Conservation (phyloP, 2,797 vertebrate genomes). For the Chelonia mydas region DNA sequence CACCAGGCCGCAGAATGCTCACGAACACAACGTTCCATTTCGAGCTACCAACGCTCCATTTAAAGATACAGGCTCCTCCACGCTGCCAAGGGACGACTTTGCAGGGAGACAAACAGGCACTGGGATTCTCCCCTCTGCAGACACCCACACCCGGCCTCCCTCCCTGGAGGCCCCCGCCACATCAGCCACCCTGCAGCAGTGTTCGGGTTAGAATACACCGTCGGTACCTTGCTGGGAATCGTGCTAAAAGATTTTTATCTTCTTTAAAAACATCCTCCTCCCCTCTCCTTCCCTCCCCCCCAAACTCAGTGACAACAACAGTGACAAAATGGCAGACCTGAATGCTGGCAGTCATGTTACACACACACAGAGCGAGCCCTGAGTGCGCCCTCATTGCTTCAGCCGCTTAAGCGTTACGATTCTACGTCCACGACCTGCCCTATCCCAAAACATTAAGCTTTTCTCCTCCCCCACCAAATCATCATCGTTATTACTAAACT, state of each 20-base stretch:
- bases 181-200: background rate
- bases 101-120: background rate
- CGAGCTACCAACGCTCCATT: background rate
- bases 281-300: background rate
- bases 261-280: too few species aligned
- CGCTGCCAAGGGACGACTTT: background rate
- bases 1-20: background rate
- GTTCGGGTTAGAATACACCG: background rate
- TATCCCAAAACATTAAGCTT: background rate
- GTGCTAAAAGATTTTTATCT: slow-evolving; percentile 19
- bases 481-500: background rate
- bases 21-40: background rate
- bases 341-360: slow-evolving; percentile 71
- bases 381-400: background rate
- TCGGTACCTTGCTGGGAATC: slow-evolving; percentile 33
- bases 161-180: background rate
- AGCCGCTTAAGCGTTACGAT: background rate
- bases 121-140: background rate
- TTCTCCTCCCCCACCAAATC: background rate
- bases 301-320: slow-evolving; percentile 49
- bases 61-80: background rate
- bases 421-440: background rate
- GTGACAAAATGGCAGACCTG: slow-evolving; percentile 82
- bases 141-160: background rate
- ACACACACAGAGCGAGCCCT: slow-evolving; percentile 27